Base-by-base conservation (phyloP, 1,140 invertebrate species). In the Camponotus pennsylvanicus region DNA sequence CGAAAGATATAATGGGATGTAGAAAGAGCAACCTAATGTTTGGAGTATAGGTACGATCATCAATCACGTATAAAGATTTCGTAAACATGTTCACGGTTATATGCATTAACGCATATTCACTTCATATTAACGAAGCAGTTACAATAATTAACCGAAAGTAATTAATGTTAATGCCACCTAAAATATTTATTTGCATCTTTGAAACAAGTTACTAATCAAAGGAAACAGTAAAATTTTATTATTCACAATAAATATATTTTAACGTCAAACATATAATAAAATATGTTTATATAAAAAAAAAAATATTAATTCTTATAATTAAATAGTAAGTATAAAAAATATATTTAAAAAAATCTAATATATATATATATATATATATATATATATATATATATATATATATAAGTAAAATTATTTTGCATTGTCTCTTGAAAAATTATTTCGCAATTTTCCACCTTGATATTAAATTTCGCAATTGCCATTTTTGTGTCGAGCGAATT, bases 61-160 rank as follows among this genome's bases (percentile, higher is more conserved):
- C 78, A 80, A 80, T 80, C 78, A 80, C 37, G 21, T 32, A 70
- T 70, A 64, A 80, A 27, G 55, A 70, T 66, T 49, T 80, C 64
- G 49, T 45, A 55, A 80, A 80, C 37, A 70, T 21, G 9, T 13
- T 80, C 27, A 70, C 3, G 5, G n/a, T 69, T 80, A 37, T 80
- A 80, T 70, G 37, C 52, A 70, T 27, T 69, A 21, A 45, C 37
- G 78, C 32, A 80, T 70, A 21, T 70, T 80, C 13, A 79, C 42
- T 15, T 79, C 52, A 42, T 34, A 80, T 70, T 59, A 80, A 52
- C 67, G 37, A 69, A 70, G 42, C 49, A 80, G 21, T 57, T 80
- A 42, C 66, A 63, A 70, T 42, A 59, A 70, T 70, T 70, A 57
- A 9, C 66, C 34, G 52, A 70, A 37, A 45, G 34, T 70, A 70